Evolutionary conservation across 2,888 invertebrate genomes (phyloP).

Genomic region (Rhaphigaster nebulosa): DNA sequence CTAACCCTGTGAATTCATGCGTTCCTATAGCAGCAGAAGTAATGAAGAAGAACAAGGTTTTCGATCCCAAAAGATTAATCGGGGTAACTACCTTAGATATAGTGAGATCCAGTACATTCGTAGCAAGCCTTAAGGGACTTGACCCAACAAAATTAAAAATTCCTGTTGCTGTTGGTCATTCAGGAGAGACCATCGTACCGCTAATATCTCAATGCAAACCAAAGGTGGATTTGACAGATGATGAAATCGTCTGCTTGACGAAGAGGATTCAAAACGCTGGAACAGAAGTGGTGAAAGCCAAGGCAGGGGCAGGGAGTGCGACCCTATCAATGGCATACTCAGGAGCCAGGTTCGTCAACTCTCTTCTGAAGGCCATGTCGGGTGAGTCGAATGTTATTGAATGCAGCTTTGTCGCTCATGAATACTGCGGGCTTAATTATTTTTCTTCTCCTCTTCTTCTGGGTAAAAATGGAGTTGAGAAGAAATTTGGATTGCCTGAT

Average conservation of each 20-base stretch:
- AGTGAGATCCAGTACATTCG: slow-evolving; percentile 93
- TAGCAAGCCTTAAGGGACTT: slow-evolving; percentile 89
- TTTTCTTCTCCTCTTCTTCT: slow-evolving; percentile 93
- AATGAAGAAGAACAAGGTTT: slow-evolving; percentile 89
- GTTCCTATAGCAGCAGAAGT: slow-evolving; percentile 98
- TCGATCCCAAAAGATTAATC: slow-evolving; percentile 91
- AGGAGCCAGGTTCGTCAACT: slow-evolving; percentile 90
- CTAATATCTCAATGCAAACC: slow-evolving; percentile 93
- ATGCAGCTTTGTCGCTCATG: slow-evolving; percentile 92
- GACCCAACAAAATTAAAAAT: slow-evolving; percentile 87
- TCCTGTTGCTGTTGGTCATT: slow-evolving; percentile 98
- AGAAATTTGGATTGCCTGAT: slow-evolving; percentile 92
- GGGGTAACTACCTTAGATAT: slow-evolving; percentile 98
- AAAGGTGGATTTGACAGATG: slow-evolving; percentile 81
- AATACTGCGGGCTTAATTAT: slow-evolving; percentile 89
- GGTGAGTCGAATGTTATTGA: slow-evolving; percentile 91
- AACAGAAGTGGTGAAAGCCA: slow-evolving; percentile 98
- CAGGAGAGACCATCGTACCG: slow-evolving; percentile 98
- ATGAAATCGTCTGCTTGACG: slow-evolving; percentile 87
- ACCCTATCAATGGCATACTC: slow-evolving; percentile 99
- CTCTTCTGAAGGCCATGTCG: slow-evolving; percentile 86
- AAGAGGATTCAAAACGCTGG: slow-evolving; percentile 97
- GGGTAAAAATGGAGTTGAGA: slow-evolving; percentile 91
- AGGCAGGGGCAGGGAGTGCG: slow-evolving; percentile 98
- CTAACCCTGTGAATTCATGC: slow-evolving; percentile 98